A percentile compares a stretch with the other conserved stretches of the same genome.
phyloP scores from a whole-genome alignment of 2,888 invertebrate genomes.

The Cerceris rybyensis region DNA sequence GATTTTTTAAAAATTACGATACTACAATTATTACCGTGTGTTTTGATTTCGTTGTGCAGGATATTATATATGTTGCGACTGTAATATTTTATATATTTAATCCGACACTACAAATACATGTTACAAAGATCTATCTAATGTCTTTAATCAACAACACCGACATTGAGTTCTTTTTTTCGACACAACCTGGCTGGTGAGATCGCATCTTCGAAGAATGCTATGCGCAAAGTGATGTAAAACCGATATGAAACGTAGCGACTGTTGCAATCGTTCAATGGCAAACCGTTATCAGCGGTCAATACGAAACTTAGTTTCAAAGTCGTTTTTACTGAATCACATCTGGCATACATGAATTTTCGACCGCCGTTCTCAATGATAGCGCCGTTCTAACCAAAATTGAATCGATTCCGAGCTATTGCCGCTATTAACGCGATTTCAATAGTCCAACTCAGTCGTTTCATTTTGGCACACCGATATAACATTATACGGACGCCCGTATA shows the following conservation, averaged over 20 bases:
- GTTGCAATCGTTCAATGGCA: background rate
- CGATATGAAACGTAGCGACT: background rate
- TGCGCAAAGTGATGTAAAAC: too few relatives aligned
- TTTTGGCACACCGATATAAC: background rate
- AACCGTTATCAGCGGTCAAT: background rate
- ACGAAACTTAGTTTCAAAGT: background rate
- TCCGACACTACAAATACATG: too few relatives aligned
- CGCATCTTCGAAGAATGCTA: too few relatives aligned
- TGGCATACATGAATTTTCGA: background rate
- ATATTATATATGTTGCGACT: too few relatives aligned
- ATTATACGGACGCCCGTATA: background rate
- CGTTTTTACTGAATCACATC: background rate
- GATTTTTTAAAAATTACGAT: too few relatives aligned
- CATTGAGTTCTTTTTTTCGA: too few relatives aligned
- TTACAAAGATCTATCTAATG: too few relatives aligned
- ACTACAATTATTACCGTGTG: too few relatives aligned
- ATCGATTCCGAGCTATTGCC: conserved; percentile 36
- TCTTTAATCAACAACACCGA: too few relatives aligned
- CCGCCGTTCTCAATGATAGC: background rate
- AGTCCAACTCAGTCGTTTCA: conserved; percentile 16
- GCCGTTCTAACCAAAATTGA: conserved; percentile 21
- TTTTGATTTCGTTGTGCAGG: too few relatives aligned
- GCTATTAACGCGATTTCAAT: conserved; percentile 35
- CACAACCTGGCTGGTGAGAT: too few relatives aligned
- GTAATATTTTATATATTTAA: too few relatives aligned